These are phyloP conservation scores for Drosophila leontia DNA, from an alignment of 1,140 invertebrate species.

Conservation along the genomic window DNA sequence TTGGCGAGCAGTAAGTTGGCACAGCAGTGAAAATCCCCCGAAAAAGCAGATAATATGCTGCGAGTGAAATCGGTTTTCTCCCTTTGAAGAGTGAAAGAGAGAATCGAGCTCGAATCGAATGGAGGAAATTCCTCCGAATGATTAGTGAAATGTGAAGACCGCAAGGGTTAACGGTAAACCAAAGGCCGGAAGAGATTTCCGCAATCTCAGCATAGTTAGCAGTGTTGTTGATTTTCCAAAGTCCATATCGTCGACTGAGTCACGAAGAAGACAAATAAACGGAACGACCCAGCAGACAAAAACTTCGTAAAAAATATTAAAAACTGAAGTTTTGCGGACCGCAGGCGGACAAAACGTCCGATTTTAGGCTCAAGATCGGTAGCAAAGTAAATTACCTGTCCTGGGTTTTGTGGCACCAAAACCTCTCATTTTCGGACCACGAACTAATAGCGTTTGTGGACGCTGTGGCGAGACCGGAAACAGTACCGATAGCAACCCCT, in stretches of 20 bases:
- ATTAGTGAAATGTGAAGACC: slow-evolving; percentile 50
- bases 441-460: no score
- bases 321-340: no score
- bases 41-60: background rate
- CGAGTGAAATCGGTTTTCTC: slow-evolving; percentile 6
- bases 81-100: background rate
- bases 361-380: no score
- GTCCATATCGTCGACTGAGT: slow-evolving; percentile 50
- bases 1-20: slow-evolving; percentile 93
- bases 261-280: slow-evolving; percentile 54
- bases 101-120: slow-evolving; percentile 13
- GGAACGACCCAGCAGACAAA: no score
- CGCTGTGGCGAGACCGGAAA: no score
- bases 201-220: slow-evolving; percentile 37
- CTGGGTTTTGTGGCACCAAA: no score
- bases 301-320: no score
- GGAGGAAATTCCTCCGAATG: slow-evolving; percentile 41
- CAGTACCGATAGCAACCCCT: no score
- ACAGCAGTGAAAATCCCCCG: background rate
- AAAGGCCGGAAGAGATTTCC: slow-evolving; percentile 30
- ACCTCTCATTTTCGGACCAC: no score
- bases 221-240: slow-evolving; percentile 34
- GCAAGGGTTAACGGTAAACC: slow-evolving; percentile 40
- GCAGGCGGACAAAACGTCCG: no score
- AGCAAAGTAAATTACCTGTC: no score